phyloP scores from a whole-genome alignment of 1,140 invertebrate genomes.

The Megalopta genalis region DNA sequence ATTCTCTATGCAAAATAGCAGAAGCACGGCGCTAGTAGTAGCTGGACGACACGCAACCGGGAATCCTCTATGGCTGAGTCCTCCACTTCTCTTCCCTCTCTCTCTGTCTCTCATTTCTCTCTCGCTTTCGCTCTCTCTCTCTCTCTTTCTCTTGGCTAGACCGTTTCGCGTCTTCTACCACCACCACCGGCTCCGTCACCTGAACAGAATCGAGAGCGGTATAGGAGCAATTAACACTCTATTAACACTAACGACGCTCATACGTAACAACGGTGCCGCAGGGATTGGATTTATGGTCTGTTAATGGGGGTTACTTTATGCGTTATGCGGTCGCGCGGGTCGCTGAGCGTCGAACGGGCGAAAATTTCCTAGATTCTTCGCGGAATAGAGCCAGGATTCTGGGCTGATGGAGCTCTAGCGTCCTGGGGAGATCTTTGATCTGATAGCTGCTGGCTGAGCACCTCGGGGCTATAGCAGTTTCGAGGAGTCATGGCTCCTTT shows the following conservation, averaged over 20 bases:
- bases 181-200: constrained; percentile 62
- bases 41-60: constrained; percentile 60
- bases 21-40: constrained; percentile 61
- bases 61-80: constrained; percentile 54
- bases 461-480: no score
- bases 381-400: constrained; percentile 34
- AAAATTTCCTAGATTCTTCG: constrained; percentile 61
- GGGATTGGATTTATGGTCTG: constrained; percentile 72
- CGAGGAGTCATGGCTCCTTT: no score
- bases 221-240: constrained; percentile 79
- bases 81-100: constrained; percentile 45
- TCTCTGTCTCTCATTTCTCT: constrained; percentile 45
- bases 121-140: constrained; percentile 40
- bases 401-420: no score
- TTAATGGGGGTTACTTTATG: constrained; percentile 74
- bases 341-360: constrained; percentile 39
- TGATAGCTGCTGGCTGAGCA: no score
- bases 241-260: constrained; percentile 80
- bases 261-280: constrained; percentile 74
- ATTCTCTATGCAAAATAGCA: constrained; percentile 72
- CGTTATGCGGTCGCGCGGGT: constrained; percentile 64
- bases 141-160: constrained; percentile 25
- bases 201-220: constrained; percentile 74
- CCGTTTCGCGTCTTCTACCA: constrained; percentile 54
- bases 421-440: no score